phyloP scores from a whole-genome alignment of 2,888 invertebrate genomes.

The Peribatodes rhomboidaria region DNA sequence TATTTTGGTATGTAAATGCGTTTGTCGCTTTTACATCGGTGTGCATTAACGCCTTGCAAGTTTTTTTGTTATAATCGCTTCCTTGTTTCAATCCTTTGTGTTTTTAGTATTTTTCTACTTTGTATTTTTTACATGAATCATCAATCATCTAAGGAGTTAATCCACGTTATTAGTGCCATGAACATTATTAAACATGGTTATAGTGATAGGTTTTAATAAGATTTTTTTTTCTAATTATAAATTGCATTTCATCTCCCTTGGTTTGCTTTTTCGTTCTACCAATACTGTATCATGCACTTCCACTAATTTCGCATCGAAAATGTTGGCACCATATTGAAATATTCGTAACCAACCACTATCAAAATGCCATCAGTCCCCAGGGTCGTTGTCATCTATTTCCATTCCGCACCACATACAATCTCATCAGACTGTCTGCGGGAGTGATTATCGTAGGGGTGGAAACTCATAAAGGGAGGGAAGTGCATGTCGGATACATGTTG shows the following conservation, averaged over 20 bases:
- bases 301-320: background rate
- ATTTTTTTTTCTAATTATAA: background rate
- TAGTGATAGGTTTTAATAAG: background rate
- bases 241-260: background rate
- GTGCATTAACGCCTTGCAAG: constrained; percentile 23
- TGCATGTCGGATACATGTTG: constrained; percentile 37
- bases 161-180: background rate
- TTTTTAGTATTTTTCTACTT: background rate
- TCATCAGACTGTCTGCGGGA: constrained; percentile 57
- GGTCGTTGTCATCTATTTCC: constrained; percentile 32
- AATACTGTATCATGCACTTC: background rate
- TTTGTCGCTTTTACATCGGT: constrained; percentile 18
- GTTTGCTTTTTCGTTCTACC: background rate
- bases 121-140: constrained; percentile 2
- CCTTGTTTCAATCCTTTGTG: constrained; percentile 27
- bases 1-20: constrained; percentile 34
- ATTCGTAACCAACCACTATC: constrained; percentile 31
- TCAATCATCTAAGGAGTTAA: background rate
- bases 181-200: background rate
- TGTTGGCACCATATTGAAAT: constrained; percentile 25
- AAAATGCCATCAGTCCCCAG: constrained; percentile 41
- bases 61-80: constrained; percentile 22
- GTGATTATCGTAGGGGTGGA: constrained; percentile 50
- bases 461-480: constrained; percentile 34
- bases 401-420: constrained; percentile 48